Conservation (phyloP, 2,113 vertebrate species). For the Natator depressus region DNA sequence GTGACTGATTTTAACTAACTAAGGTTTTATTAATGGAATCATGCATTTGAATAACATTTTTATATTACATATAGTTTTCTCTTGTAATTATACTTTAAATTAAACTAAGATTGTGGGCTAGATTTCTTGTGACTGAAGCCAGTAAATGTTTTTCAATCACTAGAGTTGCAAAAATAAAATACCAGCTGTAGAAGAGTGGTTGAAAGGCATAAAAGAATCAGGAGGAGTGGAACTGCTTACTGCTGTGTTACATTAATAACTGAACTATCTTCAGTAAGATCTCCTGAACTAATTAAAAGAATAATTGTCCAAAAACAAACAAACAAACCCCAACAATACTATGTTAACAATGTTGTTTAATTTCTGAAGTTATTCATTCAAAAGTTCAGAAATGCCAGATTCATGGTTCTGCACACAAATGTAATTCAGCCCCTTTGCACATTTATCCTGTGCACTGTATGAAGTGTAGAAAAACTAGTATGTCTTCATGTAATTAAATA, state of each 20-base stretch:
- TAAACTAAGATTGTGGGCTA: background rate
- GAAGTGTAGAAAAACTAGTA: background rate
- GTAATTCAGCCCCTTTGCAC: background rate
- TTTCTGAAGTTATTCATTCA: background rate
- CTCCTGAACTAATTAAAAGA: background rate
- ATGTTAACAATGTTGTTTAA: background rate
- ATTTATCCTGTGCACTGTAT: background rate
- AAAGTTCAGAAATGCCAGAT: background rate
- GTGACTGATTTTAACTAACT: background rate
- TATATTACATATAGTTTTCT: background rate
- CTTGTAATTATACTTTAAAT: background rate
- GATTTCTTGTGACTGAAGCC: background rate
- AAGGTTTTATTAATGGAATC: background rate
- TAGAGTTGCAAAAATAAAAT: background rate
- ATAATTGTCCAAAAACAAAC: background rate
- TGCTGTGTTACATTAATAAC: background rate
- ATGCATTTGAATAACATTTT: background rate
- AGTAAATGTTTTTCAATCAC: background rate
- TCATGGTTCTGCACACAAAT: background rate
- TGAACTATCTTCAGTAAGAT: background rate
- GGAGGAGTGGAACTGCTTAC: background rate
- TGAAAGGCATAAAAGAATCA: background rate
- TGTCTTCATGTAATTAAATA: background rate
- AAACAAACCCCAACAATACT: no score
- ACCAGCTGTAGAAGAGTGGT: background rate